A percentile compares a stretch with the other conserved stretches of the same genome.
phyloP scores from a whole-genome alignment of 2,888 invertebrate species.

The Cryptops parisi region DNA sequence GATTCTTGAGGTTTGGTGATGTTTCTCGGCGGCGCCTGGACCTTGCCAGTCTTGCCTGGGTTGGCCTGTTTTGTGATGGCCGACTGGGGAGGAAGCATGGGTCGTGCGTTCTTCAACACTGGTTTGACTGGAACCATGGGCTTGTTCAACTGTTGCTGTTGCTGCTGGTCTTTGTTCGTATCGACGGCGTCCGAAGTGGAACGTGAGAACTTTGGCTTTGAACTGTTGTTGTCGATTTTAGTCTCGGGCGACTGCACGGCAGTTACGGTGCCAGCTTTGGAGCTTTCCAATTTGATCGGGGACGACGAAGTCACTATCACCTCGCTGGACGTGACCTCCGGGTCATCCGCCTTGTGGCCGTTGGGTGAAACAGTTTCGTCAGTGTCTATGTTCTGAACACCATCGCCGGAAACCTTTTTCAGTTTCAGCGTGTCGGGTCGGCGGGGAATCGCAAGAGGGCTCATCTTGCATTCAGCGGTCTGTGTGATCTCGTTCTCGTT shows the following conservation, averaged over 20 bases:
- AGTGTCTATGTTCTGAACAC: neutral
- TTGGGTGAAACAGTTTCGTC: neutral
- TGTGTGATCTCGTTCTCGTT: neutral
- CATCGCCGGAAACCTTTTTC: slow-evolving; percentile 10
- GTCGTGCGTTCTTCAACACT: slow-evolving; percentile 39
- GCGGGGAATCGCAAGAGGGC: slow-evolving; percentile 13
- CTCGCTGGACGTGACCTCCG: slow-evolving; percentile 41
- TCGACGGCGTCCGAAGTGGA: neutral
- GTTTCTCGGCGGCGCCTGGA: slow-evolving; percentile 19
- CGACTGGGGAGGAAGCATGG: slow-evolving; percentile 21
- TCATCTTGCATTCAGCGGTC: slow-evolving; percentile 3
- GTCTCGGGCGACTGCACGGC: slow-evolving; percentile 3
- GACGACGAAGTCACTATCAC: slow-evolving; percentile 23
- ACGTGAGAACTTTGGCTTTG: slow-evolving; percentile 4
- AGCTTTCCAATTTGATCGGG: slow-evolving; percentile 2
- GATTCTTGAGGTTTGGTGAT: slow-evolving; percentile 7
- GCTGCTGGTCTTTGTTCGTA: too few species aligned
- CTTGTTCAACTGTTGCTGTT: slow-evolving; percentile 30
- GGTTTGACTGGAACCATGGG: slow-evolving; percentile 56
- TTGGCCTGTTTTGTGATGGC: neutral
- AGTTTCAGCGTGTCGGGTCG: slow-evolving; percentile 14
- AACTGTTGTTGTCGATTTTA: neutral
- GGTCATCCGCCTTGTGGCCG: neutral
- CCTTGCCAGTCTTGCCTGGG: slow-evolving; percentile 14
- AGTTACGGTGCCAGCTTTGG: slow-evolving; percentile 12